phyloP scores from a whole-genome alignment of 2,113 vertebrate genomes.

The Apteryx owenii region DNA sequence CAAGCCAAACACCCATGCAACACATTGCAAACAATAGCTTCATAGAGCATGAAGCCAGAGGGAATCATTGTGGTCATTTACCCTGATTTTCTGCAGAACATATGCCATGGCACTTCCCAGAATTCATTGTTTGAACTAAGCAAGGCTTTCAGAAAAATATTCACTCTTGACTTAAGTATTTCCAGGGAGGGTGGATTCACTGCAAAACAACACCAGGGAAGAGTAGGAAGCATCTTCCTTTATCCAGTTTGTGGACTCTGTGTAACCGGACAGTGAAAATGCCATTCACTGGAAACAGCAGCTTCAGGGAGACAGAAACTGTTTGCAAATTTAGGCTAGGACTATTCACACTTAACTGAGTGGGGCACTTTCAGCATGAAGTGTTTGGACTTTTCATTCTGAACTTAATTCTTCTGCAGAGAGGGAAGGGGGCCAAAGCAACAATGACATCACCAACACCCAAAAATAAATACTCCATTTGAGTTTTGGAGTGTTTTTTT shows the following conservation, averaged over 20 bases:
- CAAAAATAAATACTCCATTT: neutral
- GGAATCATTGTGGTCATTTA: conserved; percentile 66
- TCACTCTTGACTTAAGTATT: neutral
- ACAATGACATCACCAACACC: neutral
- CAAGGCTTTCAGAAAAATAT: neutral
- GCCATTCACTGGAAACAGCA: conserved; percentile 8
- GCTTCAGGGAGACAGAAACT: conserved; percentile 18
- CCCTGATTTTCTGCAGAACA: conserved; percentile 55
- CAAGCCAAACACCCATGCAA: conserved; percentile 67
- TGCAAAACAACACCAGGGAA: neutral
- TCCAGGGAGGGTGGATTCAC: neutral
- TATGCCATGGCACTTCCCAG: conserved; percentile 52
- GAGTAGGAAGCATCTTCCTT: neutral
- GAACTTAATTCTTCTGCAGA: neutral
- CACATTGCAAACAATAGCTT: conserved; percentile 66
- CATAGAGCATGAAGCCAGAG: conserved; percentile 54
- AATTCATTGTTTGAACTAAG: conserved; percentile 32
- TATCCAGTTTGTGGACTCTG: neutral
- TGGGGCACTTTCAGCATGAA: neutral
- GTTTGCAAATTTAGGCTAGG: neutral
- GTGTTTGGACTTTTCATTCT: neutral
- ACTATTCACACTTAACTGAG: neutral
- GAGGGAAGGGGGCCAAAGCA: neutral
- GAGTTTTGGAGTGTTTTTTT: neutral
- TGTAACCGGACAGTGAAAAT: neutral